Evolutionary conservation across 2,888 invertebrate genomes (phyloP), one percentile per base, ranked within the genome.

Genomic region (Protula sp.): DNA sequence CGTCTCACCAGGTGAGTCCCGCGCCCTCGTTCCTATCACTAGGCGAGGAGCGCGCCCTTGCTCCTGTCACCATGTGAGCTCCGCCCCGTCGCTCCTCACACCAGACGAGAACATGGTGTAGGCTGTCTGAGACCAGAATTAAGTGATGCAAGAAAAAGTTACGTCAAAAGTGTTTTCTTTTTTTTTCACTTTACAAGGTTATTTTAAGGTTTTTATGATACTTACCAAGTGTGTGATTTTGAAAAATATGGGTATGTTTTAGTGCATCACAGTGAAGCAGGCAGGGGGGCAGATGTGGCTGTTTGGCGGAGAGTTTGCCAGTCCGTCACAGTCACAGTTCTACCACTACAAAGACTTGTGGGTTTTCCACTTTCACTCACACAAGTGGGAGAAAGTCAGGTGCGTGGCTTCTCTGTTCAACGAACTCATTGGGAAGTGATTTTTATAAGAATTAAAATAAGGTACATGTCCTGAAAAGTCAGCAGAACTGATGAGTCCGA

Each of bases 281-380:
- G 87, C 87, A 69, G 91, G 90, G 1, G 90, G 89, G 83, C 83
- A 89, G 71, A 75, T 88, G 54, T 88, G 87, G 87, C 79, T 88
- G 53, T 94, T 94, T 83, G 95, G 94, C 4, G 95, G 95, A 1
- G 94, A 95, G 83, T 94, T 89, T 82, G 89, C 92, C 2, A 93
- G 91, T 74, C 90, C 91, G 0, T 87, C 90, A 0, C 92, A 94
- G 76, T 87, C 90, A 24, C 94, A 94, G 81, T 95, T 93, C 80
- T 89, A 93, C 75, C 94, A 95, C 78, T 94, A 92, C 80, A 88
- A 87, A 75, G 94, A 95, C 77, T 83, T 95, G 0, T 95, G 94
- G 94, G 87, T 90, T 58, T 90, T 88, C 76, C 88, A 89, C 67
- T 79, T 94, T 0, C 72, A 70, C 51, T 73, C 73, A 2, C 76